Percentiles rank a stretch among this genome's conserved stretches.
phyloP scores from a whole-genome alignment of 1,140 invertebrate genomes.

The Popillia japonica region DNA sequence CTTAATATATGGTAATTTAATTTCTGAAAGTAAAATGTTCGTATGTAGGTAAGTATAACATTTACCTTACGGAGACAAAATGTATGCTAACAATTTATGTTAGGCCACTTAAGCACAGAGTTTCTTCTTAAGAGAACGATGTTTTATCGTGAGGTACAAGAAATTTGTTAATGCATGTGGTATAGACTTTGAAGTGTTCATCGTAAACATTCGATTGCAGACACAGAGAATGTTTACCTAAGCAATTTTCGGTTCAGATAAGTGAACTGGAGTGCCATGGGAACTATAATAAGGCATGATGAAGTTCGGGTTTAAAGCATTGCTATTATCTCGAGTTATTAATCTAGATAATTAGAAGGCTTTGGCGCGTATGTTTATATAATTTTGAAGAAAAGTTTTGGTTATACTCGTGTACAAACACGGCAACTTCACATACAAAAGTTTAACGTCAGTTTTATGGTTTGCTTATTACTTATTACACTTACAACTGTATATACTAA shows the following conservation, averaged over 20 bases:
- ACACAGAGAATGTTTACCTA: constrained; percentile 30
- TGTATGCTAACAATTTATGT: background rate
- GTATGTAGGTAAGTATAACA: no score
- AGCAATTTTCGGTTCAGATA: constrained; percentile 33
- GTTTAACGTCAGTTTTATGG: no score
- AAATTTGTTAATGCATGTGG: background rate
- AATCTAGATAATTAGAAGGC: background rate
- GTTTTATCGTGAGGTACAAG: background rate
- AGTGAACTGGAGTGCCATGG: constrained; percentile 27
- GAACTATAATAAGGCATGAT: background rate
- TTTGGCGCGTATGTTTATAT: background rate
- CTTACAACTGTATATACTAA: no score
- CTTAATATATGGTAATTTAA: no score
- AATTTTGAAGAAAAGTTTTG: background rate
- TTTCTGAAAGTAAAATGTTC: no score
- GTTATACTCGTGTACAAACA: background rate
- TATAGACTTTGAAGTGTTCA: background rate
- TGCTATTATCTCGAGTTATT: background rate
- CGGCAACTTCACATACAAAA: background rate
- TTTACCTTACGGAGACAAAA: no score
- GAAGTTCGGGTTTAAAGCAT: background rate
- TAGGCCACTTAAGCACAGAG: background rate
- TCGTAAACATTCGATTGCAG: background rate
- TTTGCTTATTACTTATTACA: no score
- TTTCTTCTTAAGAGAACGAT: background rate